Percentiles rank a stretch among this genome's conserved stretches.
Conservation (phyloP, 2,113 vertebrate species). For the Saguinus imperator region DNA sequence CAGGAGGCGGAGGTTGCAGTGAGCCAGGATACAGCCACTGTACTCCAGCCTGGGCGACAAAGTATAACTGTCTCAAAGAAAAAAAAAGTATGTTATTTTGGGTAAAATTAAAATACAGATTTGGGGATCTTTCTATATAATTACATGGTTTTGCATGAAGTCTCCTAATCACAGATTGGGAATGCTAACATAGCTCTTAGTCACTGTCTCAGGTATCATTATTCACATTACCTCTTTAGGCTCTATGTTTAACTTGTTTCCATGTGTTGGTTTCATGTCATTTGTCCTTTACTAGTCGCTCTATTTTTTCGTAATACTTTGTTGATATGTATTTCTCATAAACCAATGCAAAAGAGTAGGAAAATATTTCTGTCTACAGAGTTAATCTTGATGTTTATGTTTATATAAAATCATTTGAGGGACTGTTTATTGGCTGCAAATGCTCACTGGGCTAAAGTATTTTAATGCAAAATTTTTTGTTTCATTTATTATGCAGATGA, state of each 20-base stretch:
- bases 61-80: no score
- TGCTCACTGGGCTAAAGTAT: background rate
- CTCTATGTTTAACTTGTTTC: background rate
- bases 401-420: background rate
- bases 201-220: background rate
- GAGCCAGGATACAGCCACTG: no score
- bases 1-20: no score
- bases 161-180: background rate
- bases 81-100: background rate
- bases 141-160: background rate
- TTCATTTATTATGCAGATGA: background rate
- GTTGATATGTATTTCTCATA: background rate
- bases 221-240: background rate
- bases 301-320: background rate
- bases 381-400: background rate
- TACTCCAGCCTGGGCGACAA: no score
- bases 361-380: background rate
- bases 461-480: background rate
- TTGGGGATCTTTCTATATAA: background rate
- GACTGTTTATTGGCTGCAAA: background rate
- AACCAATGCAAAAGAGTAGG: background rate
- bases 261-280: background rate
- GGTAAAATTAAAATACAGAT: background rate
- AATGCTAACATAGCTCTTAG: background rate
- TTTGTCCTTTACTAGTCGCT: background rate